These are phyloP conservation scores for Lycodopsis pacificus DNA, from an alignment of 2,797 vertebrate genomes.

Conservation along the genomic window DNA sequence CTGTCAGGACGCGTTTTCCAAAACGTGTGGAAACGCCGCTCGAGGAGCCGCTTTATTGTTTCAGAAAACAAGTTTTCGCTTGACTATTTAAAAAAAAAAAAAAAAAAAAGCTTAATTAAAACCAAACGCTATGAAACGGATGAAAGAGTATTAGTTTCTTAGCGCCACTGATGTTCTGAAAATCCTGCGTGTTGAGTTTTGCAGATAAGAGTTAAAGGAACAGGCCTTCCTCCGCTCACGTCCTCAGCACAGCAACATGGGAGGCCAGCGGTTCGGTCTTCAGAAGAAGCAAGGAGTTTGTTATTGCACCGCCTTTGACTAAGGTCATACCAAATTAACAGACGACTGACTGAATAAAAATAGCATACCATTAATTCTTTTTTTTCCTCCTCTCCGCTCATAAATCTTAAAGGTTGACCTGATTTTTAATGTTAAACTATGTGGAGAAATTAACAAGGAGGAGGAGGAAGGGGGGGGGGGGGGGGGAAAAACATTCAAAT, in stretches of 20 bases:
- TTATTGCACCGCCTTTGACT: constrained; percentile 88
- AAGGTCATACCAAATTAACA: constrained; percentile 91
- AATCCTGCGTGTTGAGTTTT: constrained; percentile 75
- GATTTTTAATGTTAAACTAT: constrained; percentile 88
- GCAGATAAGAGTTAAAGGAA: constrained; percentile 79
- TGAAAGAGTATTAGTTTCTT: constrained; percentile 77
- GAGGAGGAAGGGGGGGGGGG: constrained; percentile 52
- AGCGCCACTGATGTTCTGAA: constrained; percentile 63
- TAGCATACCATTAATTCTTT: constrained; percentile 90
- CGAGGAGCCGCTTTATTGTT: constrained; percentile 35
- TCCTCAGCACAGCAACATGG: constrained; percentile 72
- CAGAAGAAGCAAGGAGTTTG: constrained; percentile 85
- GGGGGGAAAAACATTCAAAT: constrained; percentile 68
- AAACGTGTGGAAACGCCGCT: not conserved
- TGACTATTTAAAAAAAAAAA: not conserved
- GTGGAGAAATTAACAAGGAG: constrained; percentile 83
- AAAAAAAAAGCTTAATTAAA: too few relatives aligned
- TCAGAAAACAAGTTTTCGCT: constrained; percentile 63
- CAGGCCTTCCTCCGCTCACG: constrained; percentile 55
- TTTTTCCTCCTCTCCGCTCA: constrained; percentile 75
- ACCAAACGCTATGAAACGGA: constrained; percentile 60
- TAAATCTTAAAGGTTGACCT: constrained; percentile 90
- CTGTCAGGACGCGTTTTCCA: constrained; percentile 52
- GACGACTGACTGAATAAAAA: constrained; percentile 87
- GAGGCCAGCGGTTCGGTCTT: constrained; percentile 80